A percentile compares a stretch with the other conserved stretches of the same genome.
Evolutionary conservation across 1,140 invertebrate species (phyloP).

Genomic region (Panonychus citri): DNA sequence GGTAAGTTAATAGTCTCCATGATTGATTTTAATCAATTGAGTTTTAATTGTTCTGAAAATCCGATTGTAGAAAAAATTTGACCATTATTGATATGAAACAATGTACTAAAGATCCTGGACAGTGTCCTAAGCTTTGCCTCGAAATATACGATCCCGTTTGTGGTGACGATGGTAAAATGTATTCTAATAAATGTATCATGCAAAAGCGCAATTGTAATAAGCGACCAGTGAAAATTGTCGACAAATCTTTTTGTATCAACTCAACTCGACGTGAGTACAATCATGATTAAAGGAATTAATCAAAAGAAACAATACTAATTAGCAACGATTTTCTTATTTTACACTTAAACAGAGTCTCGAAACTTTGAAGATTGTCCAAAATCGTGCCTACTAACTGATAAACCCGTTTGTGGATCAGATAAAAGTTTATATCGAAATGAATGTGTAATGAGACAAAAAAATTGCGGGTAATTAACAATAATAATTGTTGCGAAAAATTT

Average conservation of each 20-base stretch:
- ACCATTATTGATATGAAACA: neutral
- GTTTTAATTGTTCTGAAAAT: too few species aligned
- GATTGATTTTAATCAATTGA: neutral
- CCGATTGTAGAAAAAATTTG: neutral
- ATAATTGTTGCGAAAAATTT: too few species aligned
- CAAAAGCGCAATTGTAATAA: constrained; percentile 9
- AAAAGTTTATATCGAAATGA: neutral
- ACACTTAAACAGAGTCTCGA: neutral
- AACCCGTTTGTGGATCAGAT: neutral
- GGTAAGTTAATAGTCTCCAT: neutral
- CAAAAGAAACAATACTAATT: too few species aligned
- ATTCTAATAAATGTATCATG: neutral
- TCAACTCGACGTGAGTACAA: neutral
- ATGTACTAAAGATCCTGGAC: too few species aligned
- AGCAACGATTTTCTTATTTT: neutral
- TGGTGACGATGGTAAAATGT: neutral
- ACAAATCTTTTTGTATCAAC: too few species aligned
- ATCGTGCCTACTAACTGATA: neutral
- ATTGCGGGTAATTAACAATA: neutral
- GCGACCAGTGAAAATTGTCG: neutral
- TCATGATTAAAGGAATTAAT: too few species aligned
- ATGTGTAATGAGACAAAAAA: neutral
- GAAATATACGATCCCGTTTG: neutral
- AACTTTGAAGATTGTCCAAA: neutral
- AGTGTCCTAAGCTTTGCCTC: neutral